phyloP scores from a whole-genome alignment of 2,797 vertebrate genomes.

The Hippopotamyrus pictus region DNA sequence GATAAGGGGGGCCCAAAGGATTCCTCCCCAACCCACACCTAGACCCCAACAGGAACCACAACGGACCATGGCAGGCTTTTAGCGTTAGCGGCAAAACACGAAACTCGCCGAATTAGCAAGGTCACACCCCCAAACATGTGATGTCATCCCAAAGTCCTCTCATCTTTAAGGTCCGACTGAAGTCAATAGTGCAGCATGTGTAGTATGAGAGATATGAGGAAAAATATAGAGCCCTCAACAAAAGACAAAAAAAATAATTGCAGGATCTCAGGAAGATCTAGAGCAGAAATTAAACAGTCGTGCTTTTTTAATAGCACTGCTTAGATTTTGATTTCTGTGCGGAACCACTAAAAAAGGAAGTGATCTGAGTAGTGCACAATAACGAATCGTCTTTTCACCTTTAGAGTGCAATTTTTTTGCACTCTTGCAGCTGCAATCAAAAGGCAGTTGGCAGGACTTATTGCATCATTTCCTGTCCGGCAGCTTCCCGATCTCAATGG shows the following conservation, averaged over 20 bases:
- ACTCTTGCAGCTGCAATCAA: background rate
- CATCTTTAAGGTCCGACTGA: background rate
- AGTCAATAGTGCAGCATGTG: background rate
- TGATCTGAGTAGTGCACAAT: background rate
- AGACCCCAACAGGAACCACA: background rate
- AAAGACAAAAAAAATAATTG: background rate
- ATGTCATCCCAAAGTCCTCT: background rate
- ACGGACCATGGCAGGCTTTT: background rate
- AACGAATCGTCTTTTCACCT: background rate
- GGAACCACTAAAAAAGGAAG: background rate
- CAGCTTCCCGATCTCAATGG: background rate
- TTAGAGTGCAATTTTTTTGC: background rate
- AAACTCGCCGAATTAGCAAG: background rate
- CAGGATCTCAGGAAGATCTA: background rate
- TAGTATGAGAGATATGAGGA: background rate
- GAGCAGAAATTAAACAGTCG: background rate
- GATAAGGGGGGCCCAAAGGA: background rate
- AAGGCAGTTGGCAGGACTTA: background rate
- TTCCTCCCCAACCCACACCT: background rate
- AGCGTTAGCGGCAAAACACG: background rate
- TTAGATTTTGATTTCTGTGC: background rate
- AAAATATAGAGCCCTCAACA: background rate
- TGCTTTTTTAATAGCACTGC: background rate
- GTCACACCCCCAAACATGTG: background rate
- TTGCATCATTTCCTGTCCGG: slow-evolving; percentile 1